Evolutionary conservation across 2,888 invertebrate species (phyloP).

Genomic region (Zaprionus obscuricornis): DNA sequence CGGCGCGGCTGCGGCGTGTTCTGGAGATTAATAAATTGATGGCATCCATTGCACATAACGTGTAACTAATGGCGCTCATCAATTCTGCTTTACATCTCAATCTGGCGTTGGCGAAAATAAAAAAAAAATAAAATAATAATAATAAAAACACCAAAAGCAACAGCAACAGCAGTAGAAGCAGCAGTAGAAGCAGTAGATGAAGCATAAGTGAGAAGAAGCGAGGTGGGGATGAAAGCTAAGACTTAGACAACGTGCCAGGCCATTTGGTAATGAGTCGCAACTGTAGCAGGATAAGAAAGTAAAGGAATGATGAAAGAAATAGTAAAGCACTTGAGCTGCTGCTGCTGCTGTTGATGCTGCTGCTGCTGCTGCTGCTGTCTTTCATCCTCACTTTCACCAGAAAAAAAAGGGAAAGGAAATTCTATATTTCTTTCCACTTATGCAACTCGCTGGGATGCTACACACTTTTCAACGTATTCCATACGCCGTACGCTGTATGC

Average conservation of each 20-base stretch:
- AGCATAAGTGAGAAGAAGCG: constrained; percentile 10
- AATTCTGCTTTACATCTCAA: constrained; percentile 85
- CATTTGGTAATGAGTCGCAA: constrained; percentile 59
- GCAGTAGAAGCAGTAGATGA: constrained; percentile 1
- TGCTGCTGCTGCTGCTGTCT: background rate
- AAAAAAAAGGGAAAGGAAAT: constrained; percentile 26
- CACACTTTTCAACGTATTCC: no score
- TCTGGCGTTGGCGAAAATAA: constrained; percentile 81
- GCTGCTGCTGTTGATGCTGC: background rate
- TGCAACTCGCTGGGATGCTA: constrained; percentile 39
- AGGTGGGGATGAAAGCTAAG: background rate
- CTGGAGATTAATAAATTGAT: constrained; percentile 84
- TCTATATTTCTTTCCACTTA: constrained; percentile 41
- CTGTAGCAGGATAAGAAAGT: constrained; percentile 42
- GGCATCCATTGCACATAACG: constrained; percentile 84
- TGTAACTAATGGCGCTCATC: constrained; percentile 84
- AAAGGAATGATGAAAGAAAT: background rate
- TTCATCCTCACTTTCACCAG: constrained; percentile 51
- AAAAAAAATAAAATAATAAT: constrained; percentile 19
- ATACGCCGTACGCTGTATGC: no score
- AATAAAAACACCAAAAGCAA: constrained; percentile 4
- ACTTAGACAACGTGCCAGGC: constrained; percentile 32
- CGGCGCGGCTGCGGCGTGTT: constrained; percentile 80
- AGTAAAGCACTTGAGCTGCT: constrained; percentile 46
- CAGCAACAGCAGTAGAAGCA: background rate